These are phyloP conservation scores for Echinarachnius parma DNA, from an alignment of 53 echinoderm and acorn worm species.

Conservation along the genomic window DNA sequence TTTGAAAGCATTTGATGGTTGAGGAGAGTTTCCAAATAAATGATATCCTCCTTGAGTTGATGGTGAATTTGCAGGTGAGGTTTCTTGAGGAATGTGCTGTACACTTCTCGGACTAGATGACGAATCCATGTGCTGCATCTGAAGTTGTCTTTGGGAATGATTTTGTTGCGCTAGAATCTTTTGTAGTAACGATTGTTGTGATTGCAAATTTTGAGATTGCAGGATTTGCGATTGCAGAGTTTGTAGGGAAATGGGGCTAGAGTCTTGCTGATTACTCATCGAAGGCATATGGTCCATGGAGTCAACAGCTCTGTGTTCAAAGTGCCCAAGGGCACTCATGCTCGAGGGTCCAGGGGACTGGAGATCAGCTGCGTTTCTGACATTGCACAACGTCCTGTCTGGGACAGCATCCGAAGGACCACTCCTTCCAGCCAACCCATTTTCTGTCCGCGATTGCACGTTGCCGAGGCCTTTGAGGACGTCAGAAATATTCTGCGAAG, in stretches of 20 bases:
- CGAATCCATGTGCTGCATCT: no score
- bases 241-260: no score
- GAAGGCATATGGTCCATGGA: constrained; percentile 2
- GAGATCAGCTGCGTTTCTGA: neutral
- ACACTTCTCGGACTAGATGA: no score
- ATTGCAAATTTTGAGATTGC: no score
- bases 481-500: constrained; percentile 45
- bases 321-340: neutral
- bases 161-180: constrained; percentile 15
- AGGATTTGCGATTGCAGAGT: no score
- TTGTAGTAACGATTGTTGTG: neutral
- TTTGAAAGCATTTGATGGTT: constrained; percentile 17
- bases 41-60: neutral
- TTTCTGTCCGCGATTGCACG: constrained; percentile 25
- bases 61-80: neutral
- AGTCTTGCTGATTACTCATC: neutral
- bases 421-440: neutral
- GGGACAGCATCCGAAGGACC: neutral
- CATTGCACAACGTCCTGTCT: no score
- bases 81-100: no score
- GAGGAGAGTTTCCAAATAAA: neutral
- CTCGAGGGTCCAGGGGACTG: neutral
- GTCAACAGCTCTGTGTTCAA: constrained; percentile 2
- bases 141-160: constrained; percentile 13
- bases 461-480: constrained; percentile 41